phyloP scores from a whole-genome alignment of 2,888 invertebrate species.

The Rhabditoides inermis region DNA sequence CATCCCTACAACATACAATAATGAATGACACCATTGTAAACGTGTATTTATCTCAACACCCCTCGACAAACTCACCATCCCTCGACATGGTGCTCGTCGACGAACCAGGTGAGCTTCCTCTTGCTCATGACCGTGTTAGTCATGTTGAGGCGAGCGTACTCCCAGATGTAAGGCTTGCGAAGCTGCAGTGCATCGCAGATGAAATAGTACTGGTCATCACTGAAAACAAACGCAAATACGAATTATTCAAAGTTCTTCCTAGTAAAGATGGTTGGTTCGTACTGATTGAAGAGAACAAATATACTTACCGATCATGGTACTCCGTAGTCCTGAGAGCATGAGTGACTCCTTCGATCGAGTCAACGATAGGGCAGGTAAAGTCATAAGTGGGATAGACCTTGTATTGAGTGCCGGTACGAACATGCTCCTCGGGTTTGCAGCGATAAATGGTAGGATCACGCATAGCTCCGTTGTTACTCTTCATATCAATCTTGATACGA shows the following conservation, averaged over 20 bases:
- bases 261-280: too few species aligned
- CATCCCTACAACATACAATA: slow-evolving; percentile 65
- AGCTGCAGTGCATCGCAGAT: slow-evolving; percentile 71
- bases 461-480: slow-evolving; percentile 87
- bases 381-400: slow-evolving; percentile 99
- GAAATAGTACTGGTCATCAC: slow-evolving; percentile 94
- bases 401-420: slow-evolving; percentile 83
- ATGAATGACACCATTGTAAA: neutral
- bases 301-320: slow-evolving; percentile 76
- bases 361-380: slow-evolving; percentile 98
- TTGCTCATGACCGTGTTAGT: slow-evolving; percentile 96
- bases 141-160: slow-evolving; percentile 91
- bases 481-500: slow-evolving; percentile 93
- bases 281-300: too few species aligned
- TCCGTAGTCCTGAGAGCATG: slow-evolving; percentile 95
- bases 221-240: too few species aligned
- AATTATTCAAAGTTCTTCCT: too few species aligned
- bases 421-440: slow-evolving; percentile 89
- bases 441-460: slow-evolving; percentile 96
- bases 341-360: slow-evolving; percentile 90
- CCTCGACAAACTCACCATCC: slow-evolving; percentile 67
- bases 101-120: slow-evolving; percentile 94
- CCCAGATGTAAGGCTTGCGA: slow-evolving; percentile 86
- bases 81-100: slow-evolving; percentile 82
- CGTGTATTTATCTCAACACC: slow-evolving; percentile 47